These are phyloP conservation scores for Neodiprion virginianus DNA, from an alignment of 1,140 invertebrate species.

Conservation along the genomic window DNA sequence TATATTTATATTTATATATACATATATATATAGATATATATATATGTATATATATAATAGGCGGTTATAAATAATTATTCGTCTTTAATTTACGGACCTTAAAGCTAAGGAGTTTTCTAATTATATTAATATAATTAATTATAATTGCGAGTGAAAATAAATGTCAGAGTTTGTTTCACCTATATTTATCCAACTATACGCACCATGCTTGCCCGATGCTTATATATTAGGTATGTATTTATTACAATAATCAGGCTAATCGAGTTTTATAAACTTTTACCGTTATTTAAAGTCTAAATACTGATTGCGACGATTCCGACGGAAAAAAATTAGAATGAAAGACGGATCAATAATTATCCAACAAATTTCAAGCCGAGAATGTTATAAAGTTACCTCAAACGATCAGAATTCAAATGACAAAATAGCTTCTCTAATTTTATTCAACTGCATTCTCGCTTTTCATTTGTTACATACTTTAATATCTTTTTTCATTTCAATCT, in stretches of 20 bases:
- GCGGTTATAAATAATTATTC: constrained; percentile 56
- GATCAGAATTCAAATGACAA: not conserved
- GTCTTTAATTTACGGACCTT: constrained; percentile 48
- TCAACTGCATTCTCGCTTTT: not conserved
- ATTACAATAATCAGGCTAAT: not conserved
- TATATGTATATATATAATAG: constrained; percentile 13
- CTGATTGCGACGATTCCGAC: not conserved
- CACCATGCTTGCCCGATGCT: not conserved
- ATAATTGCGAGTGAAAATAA: constrained; percentile 56
- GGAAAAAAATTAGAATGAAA: not conserved
- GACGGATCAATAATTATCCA: not conserved
- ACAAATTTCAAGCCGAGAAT: not conserved
- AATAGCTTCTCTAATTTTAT: not conserved
- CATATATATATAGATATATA: no score
- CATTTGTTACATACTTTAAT: no score
- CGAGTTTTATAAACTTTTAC: not conserved
- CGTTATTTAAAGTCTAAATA: not conserved
- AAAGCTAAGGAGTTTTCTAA: constrained; percentile 45
- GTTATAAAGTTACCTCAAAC: not conserved
- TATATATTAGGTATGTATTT: no score
- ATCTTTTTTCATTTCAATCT: not conserved
- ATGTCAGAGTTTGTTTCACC: constrained; percentile 17
- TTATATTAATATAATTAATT: constrained; percentile 42
- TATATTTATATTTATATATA: not conserved
- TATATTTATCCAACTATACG: constrained; percentile 15